These are phyloP conservation scores for Poeciliopsis retropinna DNA, from an alignment of 2,113 vertebrate species.

Conservation along the genomic window DNA sequence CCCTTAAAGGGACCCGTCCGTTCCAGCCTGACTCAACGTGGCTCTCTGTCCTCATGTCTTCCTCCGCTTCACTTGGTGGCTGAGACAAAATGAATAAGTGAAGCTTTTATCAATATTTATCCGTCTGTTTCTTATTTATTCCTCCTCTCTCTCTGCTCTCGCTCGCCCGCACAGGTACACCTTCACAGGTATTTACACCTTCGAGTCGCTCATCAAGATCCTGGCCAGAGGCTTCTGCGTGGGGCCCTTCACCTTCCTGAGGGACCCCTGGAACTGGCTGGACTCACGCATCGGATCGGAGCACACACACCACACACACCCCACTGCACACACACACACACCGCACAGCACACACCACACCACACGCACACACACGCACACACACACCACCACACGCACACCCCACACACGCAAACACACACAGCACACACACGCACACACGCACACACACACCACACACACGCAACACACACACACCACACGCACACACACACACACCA, in stretches of 20 bases:
- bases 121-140: too few relatives aligned
- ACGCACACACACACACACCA: background rate
- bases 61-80: constrained; percentile 31
- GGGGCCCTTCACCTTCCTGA: constrained; percentile 95
- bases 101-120: constrained; percentile 11
- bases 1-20: too few relatives aligned
- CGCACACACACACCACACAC: too few relatives aligned
- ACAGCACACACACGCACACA: too few relatives aligned
- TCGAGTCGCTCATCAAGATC: constrained; percentile 98
- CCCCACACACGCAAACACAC: too few relatives aligned
- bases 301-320: background rate
- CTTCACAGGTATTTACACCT: constrained; percentile 98
- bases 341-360: too few relatives aligned
- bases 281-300: too few relatives aligned
- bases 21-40: background rate
- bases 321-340: too few relatives aligned
- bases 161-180: constrained; percentile 89
- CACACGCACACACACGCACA: background rate
- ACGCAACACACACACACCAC: too few relatives aligned
- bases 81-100: constrained; percentile 53
- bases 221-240: constrained; percentile 95
- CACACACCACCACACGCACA: too few relatives aligned
- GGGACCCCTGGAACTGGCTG: constrained; percentile 98
- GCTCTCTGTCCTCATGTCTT: constrained; percentile 15
- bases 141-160: background rate